phyloP scores from a whole-genome alignment of 2,113 vertebrate genomes.

The Fregata magnificens region DNA sequence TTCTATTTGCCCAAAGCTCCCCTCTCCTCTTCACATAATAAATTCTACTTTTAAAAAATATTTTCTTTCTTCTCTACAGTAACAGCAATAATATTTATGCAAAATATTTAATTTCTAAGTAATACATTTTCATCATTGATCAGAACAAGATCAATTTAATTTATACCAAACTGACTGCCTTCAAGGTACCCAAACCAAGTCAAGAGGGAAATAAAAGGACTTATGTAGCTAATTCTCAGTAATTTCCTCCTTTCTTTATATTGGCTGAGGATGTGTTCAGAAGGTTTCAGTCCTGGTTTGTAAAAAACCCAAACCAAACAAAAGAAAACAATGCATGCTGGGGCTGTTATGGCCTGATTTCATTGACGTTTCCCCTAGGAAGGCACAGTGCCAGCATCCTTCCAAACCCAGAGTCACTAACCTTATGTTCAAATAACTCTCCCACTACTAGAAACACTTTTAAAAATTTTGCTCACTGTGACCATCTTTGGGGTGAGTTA shows the following conservation, averaged over 20 bases:
- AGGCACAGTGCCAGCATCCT: not conserved
- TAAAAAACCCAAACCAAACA: not conserved
- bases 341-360: not conserved
- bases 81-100: not conserved
- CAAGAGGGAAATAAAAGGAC: not conserved
- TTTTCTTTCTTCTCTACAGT: not conserved
- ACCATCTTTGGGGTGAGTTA: not conserved
- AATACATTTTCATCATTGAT: not conserved
- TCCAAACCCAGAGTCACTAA: not conserved
- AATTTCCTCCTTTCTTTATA: not conserved
- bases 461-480: not conserved
- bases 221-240: not conserved
- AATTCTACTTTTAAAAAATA: not conserved
- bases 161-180: not conserved
- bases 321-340: not conserved
- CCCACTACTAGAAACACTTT: not conserved
- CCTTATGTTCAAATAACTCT: not conserved
- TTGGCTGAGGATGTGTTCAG: not conserved
- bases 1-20: not conserved
- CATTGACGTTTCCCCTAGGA: not conserved
- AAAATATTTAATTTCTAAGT: not conserved
- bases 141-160: not conserved
- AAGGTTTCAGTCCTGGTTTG: not conserved
- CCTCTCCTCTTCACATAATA: not conserved
- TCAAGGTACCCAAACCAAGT: not conserved